Conservation (phyloP, 2,113 vertebrate genomes). For the Colius striatus region DNA sequence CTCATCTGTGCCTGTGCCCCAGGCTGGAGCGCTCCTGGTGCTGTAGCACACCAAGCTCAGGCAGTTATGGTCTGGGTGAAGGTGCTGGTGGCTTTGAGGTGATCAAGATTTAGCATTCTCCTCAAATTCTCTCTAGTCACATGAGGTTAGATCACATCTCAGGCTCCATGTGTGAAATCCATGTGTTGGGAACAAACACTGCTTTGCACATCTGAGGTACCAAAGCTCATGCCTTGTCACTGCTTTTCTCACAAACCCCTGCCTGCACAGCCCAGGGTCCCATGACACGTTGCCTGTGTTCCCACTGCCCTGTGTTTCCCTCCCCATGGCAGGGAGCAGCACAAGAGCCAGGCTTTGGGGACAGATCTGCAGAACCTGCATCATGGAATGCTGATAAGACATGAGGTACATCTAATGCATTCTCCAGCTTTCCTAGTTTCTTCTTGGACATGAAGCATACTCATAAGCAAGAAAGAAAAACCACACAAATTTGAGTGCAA, state of each 20-base stretch:
- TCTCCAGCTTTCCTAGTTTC: neutral
- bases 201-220: rapidly evolving
- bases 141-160: neutral
- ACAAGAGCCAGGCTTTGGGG: rapidly evolving
- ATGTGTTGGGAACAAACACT: neutral
- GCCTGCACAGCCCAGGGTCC: neutral
- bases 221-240: rapidly evolving
- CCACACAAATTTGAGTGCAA: too few species aligned
- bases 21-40: neutral
- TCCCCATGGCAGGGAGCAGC: neutral
- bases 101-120: neutral
- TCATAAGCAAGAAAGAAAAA: neutral
- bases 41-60: rapidly evolving
- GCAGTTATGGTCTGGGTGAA: neutral
- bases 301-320: rapidly evolving
- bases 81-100: neutral
- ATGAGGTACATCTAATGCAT: rapidly evolving
- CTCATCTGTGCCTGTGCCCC: neutral
- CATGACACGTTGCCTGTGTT: rapidly evolving
- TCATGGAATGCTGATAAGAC: neutral
- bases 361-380: neutral
- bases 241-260: rapidly evolving
- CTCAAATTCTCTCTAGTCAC: neutral
- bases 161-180: rapidly evolving
- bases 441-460: rapidly evolving